A percentile compares a stretch with the other conserved stretches of the same genome.
Evolutionary conservation across 1,140 invertebrate genomes (phyloP).

Genomic region (Goniozus legneri): DNA sequence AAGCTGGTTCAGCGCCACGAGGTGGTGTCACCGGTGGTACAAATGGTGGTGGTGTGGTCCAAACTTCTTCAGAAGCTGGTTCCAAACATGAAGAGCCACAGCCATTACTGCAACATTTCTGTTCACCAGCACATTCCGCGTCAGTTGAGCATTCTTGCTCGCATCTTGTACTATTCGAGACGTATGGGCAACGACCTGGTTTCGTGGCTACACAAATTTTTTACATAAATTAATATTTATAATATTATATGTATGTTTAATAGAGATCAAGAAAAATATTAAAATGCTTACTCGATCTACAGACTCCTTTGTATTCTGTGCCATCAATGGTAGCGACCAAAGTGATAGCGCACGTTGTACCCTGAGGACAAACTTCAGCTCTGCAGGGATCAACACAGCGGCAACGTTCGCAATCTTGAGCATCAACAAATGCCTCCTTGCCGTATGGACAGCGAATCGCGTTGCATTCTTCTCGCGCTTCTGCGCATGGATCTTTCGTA

Average conservation of each 20-base stretch:
- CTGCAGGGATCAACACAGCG: conserved; percentile 75
- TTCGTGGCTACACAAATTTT: conserved; percentile 61
- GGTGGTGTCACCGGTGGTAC: conserved; percentile 20
- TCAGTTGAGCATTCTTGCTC: conserved; percentile 73
- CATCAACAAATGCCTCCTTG: conserved; percentile 65
- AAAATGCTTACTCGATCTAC: conserved; percentile 59
- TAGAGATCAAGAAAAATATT: conserved; percentile 1
- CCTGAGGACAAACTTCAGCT: conserved; percentile 59
- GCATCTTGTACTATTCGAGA: conserved; percentile 57
- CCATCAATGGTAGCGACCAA: conserved; percentile 51
- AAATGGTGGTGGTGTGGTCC: conserved; percentile 30
- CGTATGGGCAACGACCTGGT: conserved; percentile 68
- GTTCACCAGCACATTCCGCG: conserved; percentile 71
- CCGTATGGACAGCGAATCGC: conserved; percentile 71
- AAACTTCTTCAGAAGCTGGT: conserved; percentile 49
- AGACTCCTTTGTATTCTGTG: conserved; percentile 57
- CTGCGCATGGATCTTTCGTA: conserved; percentile 54
- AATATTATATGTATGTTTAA: conserved; percentile 4
- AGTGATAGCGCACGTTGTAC: conserved; percentile 67
- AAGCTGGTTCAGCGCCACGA: conserved; percentile 41
- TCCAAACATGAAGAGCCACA: conserved; percentile 71
- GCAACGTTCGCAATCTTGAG: conserved; percentile 68
- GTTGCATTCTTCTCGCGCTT: conserved; percentile 59
- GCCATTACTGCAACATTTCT: conserved; percentile 79
- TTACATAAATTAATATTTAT: conserved; percentile 5